Conservation (phyloP, 2,888 invertebrate genomes). For the Nomada flava region DNA sequence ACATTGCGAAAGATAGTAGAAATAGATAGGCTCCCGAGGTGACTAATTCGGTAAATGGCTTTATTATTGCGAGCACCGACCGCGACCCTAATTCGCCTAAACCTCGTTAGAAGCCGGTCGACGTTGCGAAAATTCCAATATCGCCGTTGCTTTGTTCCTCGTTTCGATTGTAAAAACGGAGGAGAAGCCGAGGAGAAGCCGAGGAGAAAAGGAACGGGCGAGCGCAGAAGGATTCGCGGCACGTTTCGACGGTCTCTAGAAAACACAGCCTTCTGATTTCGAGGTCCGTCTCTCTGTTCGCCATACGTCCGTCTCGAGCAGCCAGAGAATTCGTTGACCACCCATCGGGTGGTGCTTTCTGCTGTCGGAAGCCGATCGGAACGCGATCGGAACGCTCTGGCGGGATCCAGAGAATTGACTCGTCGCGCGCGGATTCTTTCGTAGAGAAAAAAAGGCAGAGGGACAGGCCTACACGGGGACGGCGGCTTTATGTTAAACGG, state of each 20-base stretch:
- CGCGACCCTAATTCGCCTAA: constrained; percentile 23
- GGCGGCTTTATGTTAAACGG: constrained; percentile 81
- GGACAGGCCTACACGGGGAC: constrained; percentile 10
- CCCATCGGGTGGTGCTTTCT: constrained; percentile 67
- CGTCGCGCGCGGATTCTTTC: constrained; percentile 77
- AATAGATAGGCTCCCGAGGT: constrained; percentile 25
- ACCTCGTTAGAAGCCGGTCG: background rate
- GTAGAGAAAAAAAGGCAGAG: constrained; percentile 35
- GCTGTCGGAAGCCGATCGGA: constrained; percentile 49
- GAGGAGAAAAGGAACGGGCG: background rate
- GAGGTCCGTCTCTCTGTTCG: constrained; percentile 19
- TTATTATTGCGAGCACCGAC: constrained; percentile 26
- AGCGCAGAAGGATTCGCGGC: constrained; percentile 43
- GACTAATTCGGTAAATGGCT: constrained; percentile 46
- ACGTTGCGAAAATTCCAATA: constrained; percentile 4
- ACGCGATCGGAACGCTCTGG: constrained; percentile 59
- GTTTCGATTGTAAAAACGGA: background rate
- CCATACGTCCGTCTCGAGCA: constrained; percentile 24
- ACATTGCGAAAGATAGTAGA: constrained; percentile 49
- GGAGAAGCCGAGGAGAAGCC: background rate
- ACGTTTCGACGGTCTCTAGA: constrained; percentile 29
- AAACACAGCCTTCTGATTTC: constrained; percentile 26
- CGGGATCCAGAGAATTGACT: constrained; percentile 81
- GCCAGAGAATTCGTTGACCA: constrained; percentile 69
- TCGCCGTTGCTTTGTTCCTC: no score